A percentile compares a stretch with the other conserved stretches of the same genome.
Conservation (phyloP, 2,888 invertebrate genomes). For the Polydrusus tereticollis region DNA sequence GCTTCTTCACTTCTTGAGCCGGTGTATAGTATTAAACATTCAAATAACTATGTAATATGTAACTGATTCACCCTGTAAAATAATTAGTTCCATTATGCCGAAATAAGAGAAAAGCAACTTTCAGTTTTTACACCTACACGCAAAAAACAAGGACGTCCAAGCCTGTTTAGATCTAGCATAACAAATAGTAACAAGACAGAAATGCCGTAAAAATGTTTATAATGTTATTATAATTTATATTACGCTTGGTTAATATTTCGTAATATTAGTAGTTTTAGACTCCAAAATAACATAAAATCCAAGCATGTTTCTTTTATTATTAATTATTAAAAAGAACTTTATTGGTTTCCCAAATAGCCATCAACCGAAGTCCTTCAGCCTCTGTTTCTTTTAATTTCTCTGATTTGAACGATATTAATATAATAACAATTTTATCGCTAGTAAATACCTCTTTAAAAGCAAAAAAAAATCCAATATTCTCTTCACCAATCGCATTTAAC, state of each 20-base stretch:
- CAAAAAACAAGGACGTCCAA: conserved; percentile 53
- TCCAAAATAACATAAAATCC: too few species aligned
- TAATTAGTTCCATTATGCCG: conserved; percentile 40
- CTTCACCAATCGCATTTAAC: background rate
- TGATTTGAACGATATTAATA: background rate
- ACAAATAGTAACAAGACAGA: conserved; percentile 16
- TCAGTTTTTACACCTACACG: conserved; percentile 57
- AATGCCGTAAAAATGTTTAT: conserved; percentile 26
- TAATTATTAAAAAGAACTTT: too few species aligned
- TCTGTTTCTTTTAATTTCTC: too few species aligned
- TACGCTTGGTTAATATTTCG: conserved; percentile 14
- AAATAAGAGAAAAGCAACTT: conserved; percentile 52
- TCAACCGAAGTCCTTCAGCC: too few species aligned
- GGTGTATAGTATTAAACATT: too few species aligned
- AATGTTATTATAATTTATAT: conserved; percentile 32
- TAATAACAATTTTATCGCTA: background rate
- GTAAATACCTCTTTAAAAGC: background rate
- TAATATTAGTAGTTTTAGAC: too few species aligned
- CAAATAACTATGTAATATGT: background rate
- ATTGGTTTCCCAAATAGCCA: too few species aligned
- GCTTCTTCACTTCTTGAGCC: too few species aligned
- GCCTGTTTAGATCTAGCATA: conserved; percentile 33
- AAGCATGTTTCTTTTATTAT: too few species aligned
- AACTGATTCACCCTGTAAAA: conserved; percentile 4
- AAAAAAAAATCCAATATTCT: background rate